Conservation (phyloP, 2,113 vertebrate genomes). For the Hylia prasina region DNA sequence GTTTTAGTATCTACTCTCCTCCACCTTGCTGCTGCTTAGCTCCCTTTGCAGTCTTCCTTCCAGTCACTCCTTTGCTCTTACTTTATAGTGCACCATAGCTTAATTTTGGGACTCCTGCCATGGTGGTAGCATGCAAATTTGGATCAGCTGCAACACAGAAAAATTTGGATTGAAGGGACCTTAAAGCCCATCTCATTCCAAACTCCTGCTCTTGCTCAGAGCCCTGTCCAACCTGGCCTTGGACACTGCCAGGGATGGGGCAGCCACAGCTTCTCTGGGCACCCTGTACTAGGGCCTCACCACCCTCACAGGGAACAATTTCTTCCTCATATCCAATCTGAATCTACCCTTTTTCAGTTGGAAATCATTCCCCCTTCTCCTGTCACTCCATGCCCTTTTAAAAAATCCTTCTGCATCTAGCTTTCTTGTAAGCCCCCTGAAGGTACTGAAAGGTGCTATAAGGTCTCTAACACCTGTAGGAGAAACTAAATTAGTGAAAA, state of each 20-base stretch:
- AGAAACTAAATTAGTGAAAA: neutral
- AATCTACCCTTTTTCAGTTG: neutral
- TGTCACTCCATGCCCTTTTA: neutral
- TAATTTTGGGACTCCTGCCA: neutral
- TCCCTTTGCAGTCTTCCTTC: neutral
- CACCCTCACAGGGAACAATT: neutral
- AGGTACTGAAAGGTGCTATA: neutral
- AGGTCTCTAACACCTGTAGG: neutral
- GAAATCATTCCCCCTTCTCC: neutral
- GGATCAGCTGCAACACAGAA: neutral
- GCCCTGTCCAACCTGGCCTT: neutral
- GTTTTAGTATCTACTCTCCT: neutral
- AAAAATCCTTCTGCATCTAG: neutral
- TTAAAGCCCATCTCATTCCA: neutral
- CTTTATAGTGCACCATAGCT: neutral
- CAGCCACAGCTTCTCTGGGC: neutral
- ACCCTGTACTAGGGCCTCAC: fast-evolving
- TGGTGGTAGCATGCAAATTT: neutral
- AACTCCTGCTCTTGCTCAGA: fast-evolving
- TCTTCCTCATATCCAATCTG: neutral
- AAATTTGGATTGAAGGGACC: neutral
- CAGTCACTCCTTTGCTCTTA: neutral
- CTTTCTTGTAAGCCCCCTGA: neutral
- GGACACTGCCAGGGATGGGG: neutral
- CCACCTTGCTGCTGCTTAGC: neutral